Evolutionary conservation across 2,113 vertebrate species (phyloP), one percentile per base, ranked within the genome.

Genomic region (Cyphomyrus plagiostoma): DNA sequence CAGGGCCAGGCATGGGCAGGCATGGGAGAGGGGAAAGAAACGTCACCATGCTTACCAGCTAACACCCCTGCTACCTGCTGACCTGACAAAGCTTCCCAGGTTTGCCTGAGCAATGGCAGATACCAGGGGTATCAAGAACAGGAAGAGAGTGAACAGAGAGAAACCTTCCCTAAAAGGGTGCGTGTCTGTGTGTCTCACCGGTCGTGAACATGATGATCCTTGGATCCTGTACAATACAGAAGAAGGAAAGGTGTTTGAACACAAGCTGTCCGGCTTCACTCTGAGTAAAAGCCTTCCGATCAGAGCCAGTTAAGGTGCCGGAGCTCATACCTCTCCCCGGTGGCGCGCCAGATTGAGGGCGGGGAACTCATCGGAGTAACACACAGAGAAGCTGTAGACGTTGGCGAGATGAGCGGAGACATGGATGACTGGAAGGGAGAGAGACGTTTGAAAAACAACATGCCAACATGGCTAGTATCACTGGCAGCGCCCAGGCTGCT

Each of bases 351-450:
- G 94, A 89, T 99, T 99, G 88, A 99, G 94, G 82, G 96, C 94
- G 13, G 96, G 92, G 52, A 98, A 98, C 21, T 99, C 97, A 45
- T 97, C 96, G 0, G 90, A 97, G 95, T 97, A 99, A 91, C 96
- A 95, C 82, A 93, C 93, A 45, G 98, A 99, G 95, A 99, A 99
- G 93, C 96, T 98, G 90, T 97, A 92, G 1, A 96, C 94, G 0
- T 99, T 99, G 84, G 97, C 94, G 93, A 99, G 93, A 90, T 99
- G 98, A 91, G 98, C 98, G 83, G 97, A 96, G 91, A 99, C 98
- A 15, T 99, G 98, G n/a, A 99, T 92, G 35, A 96, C 98, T 99
- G 83, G 3, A 91, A 89, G 45, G 6, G 26, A 87, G 50, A 53
- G 15, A 48, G 21, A 8, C 30, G 11, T n/a, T 11, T 30, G 15